Percentiles rank a stretch among this genome's conserved stretches.
phyloP scores from a whole-genome alignment of 2,888 invertebrate genomes.

The Chironomus riparius region DNA sequence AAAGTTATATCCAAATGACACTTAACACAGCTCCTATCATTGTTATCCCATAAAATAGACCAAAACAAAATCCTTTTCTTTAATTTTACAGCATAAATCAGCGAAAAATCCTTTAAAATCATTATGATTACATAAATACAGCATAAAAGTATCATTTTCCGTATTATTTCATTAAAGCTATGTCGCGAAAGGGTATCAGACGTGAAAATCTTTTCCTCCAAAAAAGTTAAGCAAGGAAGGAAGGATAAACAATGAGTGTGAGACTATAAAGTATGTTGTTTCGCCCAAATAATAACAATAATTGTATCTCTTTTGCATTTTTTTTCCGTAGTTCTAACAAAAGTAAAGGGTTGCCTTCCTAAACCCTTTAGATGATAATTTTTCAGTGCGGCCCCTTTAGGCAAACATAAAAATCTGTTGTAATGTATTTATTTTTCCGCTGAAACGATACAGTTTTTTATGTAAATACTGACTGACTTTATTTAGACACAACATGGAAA shows the following conservation, averaged over 20 bases:
- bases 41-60: no score
- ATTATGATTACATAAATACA: not conserved
- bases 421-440: not conserved
- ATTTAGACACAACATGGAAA: not conserved
- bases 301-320: not conserved
- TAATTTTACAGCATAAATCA: no score
- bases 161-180: not conserved
- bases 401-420: slow-evolving; percentile 24
- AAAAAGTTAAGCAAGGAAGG: not conserved
- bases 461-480: slow-evolving; percentile 12
- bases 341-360: not conserved
- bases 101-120: not conserved
- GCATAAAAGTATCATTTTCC: not conserved
- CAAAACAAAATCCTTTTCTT: no score
- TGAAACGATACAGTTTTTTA: not conserved
- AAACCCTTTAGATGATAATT: not conserved
- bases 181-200: slow-evolving; percentile 16
- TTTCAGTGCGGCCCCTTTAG: not conserved
- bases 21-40: no score
- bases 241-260: not conserved
- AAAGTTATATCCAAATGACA: no score
- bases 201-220: slow-evolving; percentile 14
- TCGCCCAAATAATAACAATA: slow-evolving; percentile 7
- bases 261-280: not conserved
- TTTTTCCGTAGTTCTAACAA: not conserved